A percentile compares a stretch with the other conserved stretches of the same genome.
phyloP scores from a whole-genome alignment of 2,888 invertebrate species.

The Cosmopolites sordidus region DNA sequence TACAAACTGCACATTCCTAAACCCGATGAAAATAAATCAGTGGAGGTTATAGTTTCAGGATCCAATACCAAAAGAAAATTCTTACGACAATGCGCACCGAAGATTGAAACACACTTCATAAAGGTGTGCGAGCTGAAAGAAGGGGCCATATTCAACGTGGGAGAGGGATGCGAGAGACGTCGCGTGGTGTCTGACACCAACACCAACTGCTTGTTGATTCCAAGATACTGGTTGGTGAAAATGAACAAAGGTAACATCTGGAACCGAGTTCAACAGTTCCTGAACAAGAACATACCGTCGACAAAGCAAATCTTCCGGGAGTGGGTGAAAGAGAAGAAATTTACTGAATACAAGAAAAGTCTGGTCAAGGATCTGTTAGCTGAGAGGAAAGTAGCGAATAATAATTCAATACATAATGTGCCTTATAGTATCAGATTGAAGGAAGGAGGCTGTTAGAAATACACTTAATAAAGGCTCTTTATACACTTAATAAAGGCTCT shows the following conservation, averaged over 20 bases:
- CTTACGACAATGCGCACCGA: background rate
- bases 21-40: background rate
- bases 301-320: slow-evolving; percentile 55
- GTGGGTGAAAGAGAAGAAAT: slow-evolving; percentile 54
- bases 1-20: slow-evolving; percentile 14
- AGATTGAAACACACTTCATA: slow-evolving; percentile 22
- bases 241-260: slow-evolving; percentile 63
- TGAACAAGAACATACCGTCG: slow-evolving; percentile 58
- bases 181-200: slow-evolving; percentile 62
- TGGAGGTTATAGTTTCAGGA: background rate
- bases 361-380: slow-evolving; percentile 52
- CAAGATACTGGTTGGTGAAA: slow-evolving; percentile 65
- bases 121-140: slow-evolving; percentile 55
- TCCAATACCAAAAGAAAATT: background rate
- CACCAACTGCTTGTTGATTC: slow-evolving; percentile 64
- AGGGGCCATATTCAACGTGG: slow-evolving; percentile 66
- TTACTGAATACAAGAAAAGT: slow-evolving; percentile 54
- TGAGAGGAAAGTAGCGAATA: slow-evolving; percentile 52
- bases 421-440: slow-evolving; percentile 62
- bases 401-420: slow-evolving; percentile 59
- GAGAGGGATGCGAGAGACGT: slow-evolving; percentile 61
- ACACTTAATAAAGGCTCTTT: too few relatives aligned
- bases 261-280: slow-evolving; percentile 58
- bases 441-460: slow-evolving; percentile 37
- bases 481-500: too few relatives aligned